A percentile compares a stretch with the other conserved stretches of the same genome.
These are phyloP conservation scores for Anagyrus pseudococci DNA, from an alignment of 2,888 invertebrate species.

Conservation along the genomic window DNA sequence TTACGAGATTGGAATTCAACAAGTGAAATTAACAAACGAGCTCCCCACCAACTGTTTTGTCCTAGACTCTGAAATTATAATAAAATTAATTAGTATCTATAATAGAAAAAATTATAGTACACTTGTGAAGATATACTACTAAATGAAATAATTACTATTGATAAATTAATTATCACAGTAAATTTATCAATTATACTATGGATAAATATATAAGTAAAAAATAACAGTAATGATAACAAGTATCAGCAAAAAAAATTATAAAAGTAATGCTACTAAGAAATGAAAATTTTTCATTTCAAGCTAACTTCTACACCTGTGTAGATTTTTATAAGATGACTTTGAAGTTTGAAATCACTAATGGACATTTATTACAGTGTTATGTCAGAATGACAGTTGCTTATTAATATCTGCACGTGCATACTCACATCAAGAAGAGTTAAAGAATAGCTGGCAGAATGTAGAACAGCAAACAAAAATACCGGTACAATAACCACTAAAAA, in stretches of 20 bases:
- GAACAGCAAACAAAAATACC: slow-evolving; percentile 86
- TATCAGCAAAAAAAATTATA: background rate
- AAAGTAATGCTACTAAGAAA: background rate
- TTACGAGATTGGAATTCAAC: slow-evolving; percentile 91
- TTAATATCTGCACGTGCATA: slow-evolving; percentile 52
- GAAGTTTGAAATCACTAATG: slow-evolving; percentile 10
- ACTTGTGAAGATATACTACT: background rate
- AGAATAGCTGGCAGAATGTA: slow-evolving; percentile 93
- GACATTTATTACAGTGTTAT: slow-evolving; percentile 15
- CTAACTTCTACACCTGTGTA: background rate
- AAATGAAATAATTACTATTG: background rate
- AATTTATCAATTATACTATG: background rate
- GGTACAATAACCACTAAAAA: slow-evolving; percentile 85
- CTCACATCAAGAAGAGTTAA: slow-evolving; percentile 90
- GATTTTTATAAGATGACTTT: slow-evolving; percentile 27
- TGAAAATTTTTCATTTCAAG: background rate
- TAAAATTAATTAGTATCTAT: background rate
- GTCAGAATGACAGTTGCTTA: slow-evolving; percentile 19
- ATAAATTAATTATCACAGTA: background rate
- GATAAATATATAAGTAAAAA: background rate
- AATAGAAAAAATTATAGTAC: background rate
- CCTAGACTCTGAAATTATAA: slow-evolving; percentile 75
- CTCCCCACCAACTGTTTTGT: slow-evolving; percentile 91
- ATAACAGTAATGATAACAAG: background rate
- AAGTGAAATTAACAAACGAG: slow-evolving; percentile 83